Evolutionary conservation across 2,797 vertebrate species (phyloP), one percentile per base, ranked within the genome.

Genomic region (Gambusia yucatana): DNA sequence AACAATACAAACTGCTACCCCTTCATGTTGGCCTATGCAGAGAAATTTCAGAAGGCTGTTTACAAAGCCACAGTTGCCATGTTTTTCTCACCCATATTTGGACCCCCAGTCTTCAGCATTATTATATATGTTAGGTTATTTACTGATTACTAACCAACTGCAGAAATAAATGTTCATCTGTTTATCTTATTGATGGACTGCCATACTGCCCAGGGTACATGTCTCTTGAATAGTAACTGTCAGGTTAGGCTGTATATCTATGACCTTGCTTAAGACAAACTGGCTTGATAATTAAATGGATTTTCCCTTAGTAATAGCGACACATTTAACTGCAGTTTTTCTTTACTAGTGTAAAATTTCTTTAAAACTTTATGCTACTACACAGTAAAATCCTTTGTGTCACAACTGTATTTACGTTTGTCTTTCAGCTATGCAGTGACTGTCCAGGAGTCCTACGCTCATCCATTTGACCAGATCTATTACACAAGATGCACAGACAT

Each of bases 401-500:
- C 13, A 44, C 36, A 76, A 8, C 20, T 48, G 16, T 79, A 17
- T n/a, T 71, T 44, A 39, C 63, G 20, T 83, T 73, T 87, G 39
- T 81, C 67, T 91, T 86, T 65, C 86, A 99, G 98, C 95, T 99
- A 99, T 0, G 97, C 98, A 0, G 98, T 99, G 93, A 99, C 98
- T 0, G 97, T 99, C 41, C 98, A 99, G 94, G 98, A 99, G 82
- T 99, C 98, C 0, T 99, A 99, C 0, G 97, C 98, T 11, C 98
- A 99, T 78, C 98, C 98, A 0, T 99, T 99, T 14, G 97, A 99
- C 92, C 98, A 99, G 94, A 97, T 99, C 93, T 99, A 99, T 91
- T 99, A 99, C 82, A 99, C 98, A 25, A 96, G 98, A 87, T 99
- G 98, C 91, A 98, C 98, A 0, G 98, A 99, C 92, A 99, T 99